Base-by-base conservation (phyloP, 1,140 invertebrate species). In the Drosophila saltans region DNA sequence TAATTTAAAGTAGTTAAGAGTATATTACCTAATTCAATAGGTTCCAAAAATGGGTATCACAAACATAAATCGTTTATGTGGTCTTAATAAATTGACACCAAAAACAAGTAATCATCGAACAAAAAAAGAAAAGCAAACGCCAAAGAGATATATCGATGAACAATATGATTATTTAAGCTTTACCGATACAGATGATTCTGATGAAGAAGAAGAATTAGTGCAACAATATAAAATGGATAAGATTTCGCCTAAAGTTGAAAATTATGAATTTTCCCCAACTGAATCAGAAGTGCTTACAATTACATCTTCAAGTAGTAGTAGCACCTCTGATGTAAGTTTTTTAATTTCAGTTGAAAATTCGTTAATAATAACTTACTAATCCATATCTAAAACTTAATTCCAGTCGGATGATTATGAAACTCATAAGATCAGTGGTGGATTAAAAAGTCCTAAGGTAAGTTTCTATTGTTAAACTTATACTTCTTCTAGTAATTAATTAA, bases 61-160 rank as follows among this genome's bases (percentile, higher is more conserved):
- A 68, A 69, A 78, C 36, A 52, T 78, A 30, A 24, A 77, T 21
- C 41, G 28, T 10, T 9, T 21, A 39, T 78, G 76, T 28, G 75
- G 36, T 8, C 8, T 43, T 0, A 36, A 28, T 2, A 43, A 16
- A 36, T 7, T 10, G 7, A 0, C 16, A 0, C 0, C 11, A 26
- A 0, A 10, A 9, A 1, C 41, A 0, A 9, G 21, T 39, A n/a
- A 1, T 6, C 0, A 3, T 28, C 21, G 8, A 21, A 11, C 11
- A 41, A 0, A 39, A 66, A 39, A 28, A 11, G 3, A 24, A 24
- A 1, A 24, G 0, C 3, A 5, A 40, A 10, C 1, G 7, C 8
- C 1, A 36, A 40, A 24, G 3, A 59, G 10, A 59, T 59, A 39
- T 16, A 6, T 9, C 2, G 33, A 59, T 40, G 57, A 59, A 59